A percentile compares a stretch with the other conserved stretches of the same genome.
Evolutionary conservation across 1,140 invertebrate genomes (phyloP).

Genomic region (Lepidostoma basale): DNA sequence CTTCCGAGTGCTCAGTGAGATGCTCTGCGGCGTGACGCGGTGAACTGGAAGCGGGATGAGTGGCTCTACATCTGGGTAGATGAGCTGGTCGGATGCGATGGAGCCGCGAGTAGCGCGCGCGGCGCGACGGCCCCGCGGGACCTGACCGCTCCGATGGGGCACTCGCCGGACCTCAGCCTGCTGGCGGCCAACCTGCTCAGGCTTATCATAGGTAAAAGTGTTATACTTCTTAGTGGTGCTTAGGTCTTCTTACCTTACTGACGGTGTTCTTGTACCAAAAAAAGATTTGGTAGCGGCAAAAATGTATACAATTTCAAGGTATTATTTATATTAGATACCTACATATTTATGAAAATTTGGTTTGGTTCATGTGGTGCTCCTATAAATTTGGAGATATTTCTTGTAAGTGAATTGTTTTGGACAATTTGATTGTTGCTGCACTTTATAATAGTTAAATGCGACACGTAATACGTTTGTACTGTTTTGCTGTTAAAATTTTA

Average conservation of each 20-base stretch:
- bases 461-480: too few species aligned
- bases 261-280: neutral
- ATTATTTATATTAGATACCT: too few species aligned
- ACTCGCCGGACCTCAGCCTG: slow-evolving; percentile 57
- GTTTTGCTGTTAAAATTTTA: too few species aligned
- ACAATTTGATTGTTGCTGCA: too few species aligned
- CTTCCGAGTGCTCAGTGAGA: neutral
- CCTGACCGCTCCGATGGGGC: slow-evolving; percentile 55
- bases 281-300: too few species aligned
- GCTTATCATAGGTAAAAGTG: slow-evolving; percentile 61
- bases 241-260: neutral
- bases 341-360: too few species aligned
- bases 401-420: too few species aligned
- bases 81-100: slow-evolving; percentile 9
- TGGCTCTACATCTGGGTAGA: neutral
- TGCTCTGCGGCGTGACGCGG: neutral
- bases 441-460: too few species aligned
- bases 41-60: neutral
- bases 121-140: slow-evolving; percentile 46
- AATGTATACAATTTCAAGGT: too few species aligned
- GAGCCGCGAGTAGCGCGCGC: slow-evolving; percentile 32
- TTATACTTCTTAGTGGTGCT: too few species aligned
- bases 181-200: slow-evolving; percentile 59
- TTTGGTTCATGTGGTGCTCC: too few species aligned
- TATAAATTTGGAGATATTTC: too few species aligned